Evolutionary conservation across 2,888 invertebrate genomes (phyloP).

Genomic region (Hirtodrosophila alboralis): DNA sequence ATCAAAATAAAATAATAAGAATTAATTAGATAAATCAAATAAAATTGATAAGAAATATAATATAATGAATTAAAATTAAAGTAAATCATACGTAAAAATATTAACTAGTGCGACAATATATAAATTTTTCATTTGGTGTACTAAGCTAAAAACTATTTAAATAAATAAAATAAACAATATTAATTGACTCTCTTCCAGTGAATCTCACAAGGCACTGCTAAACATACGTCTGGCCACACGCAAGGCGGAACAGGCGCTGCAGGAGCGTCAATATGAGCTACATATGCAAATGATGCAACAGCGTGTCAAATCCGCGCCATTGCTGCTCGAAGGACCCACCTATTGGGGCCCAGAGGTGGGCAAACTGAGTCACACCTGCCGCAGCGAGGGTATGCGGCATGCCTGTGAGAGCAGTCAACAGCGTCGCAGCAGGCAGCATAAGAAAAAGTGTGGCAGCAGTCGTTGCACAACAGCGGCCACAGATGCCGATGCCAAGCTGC

Average conservation of each 20-base stretch:
- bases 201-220: constrained; percentile 82
- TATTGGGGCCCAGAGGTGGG: constrained; percentile 82
- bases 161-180: no score
- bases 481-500: constrained; percentile 53
- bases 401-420: constrained; percentile 69
- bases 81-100: no score
- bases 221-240: constrained; percentile 82
- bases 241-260: constrained; percentile 82
- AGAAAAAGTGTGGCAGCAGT: constrained; percentile 54
- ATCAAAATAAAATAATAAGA: no score
- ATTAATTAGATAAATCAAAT: no score
- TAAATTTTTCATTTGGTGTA: not conserved
- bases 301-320: constrained; percentile 83
- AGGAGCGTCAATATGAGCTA: constrained; percentile 82
- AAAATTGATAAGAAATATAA: no score
- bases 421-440: constrained; percentile 42
- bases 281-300: constrained; percentile 84
- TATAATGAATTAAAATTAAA: no score
- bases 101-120: no score
- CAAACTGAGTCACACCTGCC: constrained; percentile 81
- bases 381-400: constrained; percentile 74
- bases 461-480: constrained; percentile 22
- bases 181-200: no score
- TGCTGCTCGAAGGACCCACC: constrained; percentile 82
- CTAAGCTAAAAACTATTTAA: no score